Percentiles rank a stretch among this genome's conserved stretches.
These are phyloP conservation scores for Papilio helenus DNA, from an alignment of 1,140 invertebrate species.

Conservation along the genomic window DNA sequence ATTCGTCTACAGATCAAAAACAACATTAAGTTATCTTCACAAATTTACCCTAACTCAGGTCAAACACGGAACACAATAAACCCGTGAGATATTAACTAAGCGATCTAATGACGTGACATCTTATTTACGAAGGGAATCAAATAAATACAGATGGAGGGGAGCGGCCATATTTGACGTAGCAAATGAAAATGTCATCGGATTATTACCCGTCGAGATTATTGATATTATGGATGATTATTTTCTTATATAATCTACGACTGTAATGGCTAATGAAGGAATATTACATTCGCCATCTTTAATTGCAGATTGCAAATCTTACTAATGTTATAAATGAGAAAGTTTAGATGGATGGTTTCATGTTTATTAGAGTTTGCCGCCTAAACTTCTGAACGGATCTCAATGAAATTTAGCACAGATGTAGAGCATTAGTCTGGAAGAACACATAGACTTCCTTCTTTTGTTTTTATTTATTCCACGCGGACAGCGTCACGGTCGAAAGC, in stretches of 20 bases:
- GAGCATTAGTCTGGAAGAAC: too few species aligned
- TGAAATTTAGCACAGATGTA: too few species aligned
- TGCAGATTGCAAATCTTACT: constrained; percentile 40
- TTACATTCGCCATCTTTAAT: constrained; percentile 53
- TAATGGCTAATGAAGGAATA: constrained; percentile 49
- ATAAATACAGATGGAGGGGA: constrained; percentile 59
- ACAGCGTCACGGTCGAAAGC: too few species aligned
- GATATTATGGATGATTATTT: constrained; percentile 69
- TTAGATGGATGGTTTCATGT: too few species aligned
- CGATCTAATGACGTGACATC: constrained; percentile 56
- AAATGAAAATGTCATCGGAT: constrained; percentile 80
- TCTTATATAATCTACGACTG: constrained; percentile 54
- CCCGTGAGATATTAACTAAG: constrained; percentile 59
- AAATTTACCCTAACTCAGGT: constrained; percentile 12
- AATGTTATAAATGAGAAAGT: too few species aligned
- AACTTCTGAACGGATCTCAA: too few species aligned
- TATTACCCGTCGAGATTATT: constrained; percentile 76
- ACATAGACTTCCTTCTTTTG: too few species aligned
- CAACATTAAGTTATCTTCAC: constrained; percentile 2
- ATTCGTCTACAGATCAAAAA: not conserved
- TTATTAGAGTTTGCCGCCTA: too few species aligned
- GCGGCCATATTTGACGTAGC: constrained; percentile 72
- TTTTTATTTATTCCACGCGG: too few species aligned
- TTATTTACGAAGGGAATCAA: constrained; percentile 66
- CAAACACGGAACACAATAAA: constrained; percentile 41